A percentile compares a stretch with the other conserved stretches of the same genome.
Conservation (phyloP, 2,888 invertebrate genomes). For the Macrostomum cliftonense region DNA sequence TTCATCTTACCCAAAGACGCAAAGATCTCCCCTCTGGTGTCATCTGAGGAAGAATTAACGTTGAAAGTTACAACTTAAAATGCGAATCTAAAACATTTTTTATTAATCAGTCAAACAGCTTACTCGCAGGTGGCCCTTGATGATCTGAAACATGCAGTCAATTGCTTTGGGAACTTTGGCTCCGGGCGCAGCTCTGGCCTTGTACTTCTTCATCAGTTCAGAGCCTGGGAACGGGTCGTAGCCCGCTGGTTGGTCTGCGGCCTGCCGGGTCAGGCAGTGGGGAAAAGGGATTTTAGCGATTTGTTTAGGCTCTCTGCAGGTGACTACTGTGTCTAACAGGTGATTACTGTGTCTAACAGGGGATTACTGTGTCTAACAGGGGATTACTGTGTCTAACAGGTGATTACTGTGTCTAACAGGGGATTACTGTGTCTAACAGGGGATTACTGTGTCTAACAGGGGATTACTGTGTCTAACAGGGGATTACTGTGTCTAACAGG, state of each 20-base stretch:
- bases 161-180: not conserved
- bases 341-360: too few species aligned
- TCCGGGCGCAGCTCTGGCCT: slow-evolving; percentile 13
- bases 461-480: too few species aligned
- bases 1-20: slow-evolving; percentile 19
- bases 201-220: slow-evolving; percentile 27
- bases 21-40: slow-evolving; percentile 25
- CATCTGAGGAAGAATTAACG: slow-evolving; percentile 16
- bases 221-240: slow-evolving; percentile 21
- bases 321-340: too few species aligned
- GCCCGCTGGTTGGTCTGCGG: not conserved
- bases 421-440: too few species aligned
- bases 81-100: too few species aligned
- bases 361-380: too few species aligned
- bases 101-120: too few species aligned
- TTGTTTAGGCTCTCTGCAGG: too few species aligned
- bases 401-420: too few species aligned
- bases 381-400: too few species aligned
- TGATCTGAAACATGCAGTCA: not conserved
- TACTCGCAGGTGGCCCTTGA: not conserved
- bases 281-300: not conserved
- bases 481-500: too few species aligned
- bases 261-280: not conserved
- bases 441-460: too few species aligned
- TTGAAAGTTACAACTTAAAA: not conserved